Evolutionary conservation across 1,140 invertebrate genomes (phyloP).

Genomic region (Platorchestia sp.): DNA sequence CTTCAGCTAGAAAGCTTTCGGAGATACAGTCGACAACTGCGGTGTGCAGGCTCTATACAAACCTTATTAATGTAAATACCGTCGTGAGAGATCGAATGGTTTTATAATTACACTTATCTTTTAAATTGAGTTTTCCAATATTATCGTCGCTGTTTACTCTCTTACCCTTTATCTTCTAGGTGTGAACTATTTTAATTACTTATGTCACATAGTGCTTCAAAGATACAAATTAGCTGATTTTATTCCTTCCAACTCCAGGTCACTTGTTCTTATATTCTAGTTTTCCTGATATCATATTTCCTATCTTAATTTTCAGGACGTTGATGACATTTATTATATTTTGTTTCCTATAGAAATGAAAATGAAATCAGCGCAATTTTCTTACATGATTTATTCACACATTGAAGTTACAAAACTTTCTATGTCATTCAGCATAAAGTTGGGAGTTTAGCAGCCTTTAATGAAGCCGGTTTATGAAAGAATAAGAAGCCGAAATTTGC

Average conservation of each 20-base stretch:
- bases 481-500: not conserved
- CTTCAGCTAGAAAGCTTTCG: too few species aligned
- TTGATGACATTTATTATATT: not conserved
- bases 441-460: not conserved
- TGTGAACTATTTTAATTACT: not conserved
- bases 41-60: not conserved
- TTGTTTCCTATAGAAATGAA: not conserved
- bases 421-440: not conserved
- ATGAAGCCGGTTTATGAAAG: not conserved
- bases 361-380: not conserved
- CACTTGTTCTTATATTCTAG: not conserved
- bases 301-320: not conserved
- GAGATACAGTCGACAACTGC: not conserved
- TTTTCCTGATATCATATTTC: not conserved
- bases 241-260: not conserved
- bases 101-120: not conserved
- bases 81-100: not conserved
- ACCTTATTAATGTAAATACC: not conserved
- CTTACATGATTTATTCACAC: not conserved
- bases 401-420: not conserved
- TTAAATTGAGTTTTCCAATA: not conserved
- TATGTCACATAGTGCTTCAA: not conserved
- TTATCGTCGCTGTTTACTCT: not conserved
- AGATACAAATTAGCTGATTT: not conserved
- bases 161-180: not conserved